A percentile compares a stretch with the other conserved stretches of the same genome.
Evolutionary conservation across 2,113 vertebrate genomes (phyloP).

Genomic region (Anguilla japonica): DNA sequence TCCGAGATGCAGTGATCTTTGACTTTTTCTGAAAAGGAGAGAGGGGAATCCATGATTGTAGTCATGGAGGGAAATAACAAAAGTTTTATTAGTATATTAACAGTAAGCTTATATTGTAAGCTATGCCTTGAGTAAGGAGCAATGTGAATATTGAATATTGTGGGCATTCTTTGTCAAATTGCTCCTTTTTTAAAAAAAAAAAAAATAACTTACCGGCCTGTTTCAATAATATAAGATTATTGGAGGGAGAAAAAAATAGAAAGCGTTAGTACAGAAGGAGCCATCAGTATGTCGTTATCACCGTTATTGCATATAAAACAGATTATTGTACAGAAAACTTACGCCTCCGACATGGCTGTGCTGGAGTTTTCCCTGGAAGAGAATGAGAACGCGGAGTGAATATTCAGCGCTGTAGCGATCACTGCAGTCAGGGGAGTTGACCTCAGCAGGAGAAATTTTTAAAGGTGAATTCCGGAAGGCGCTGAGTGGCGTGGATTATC

Average conservation of each 20-base stretch:
- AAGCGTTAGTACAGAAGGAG: neutral
- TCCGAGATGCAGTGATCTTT: slow-evolving; percentile 66
- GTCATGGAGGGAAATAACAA: neutral
- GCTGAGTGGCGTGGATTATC: neutral
- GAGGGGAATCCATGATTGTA: neutral
- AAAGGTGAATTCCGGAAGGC: neutral
- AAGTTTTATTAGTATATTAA: neutral
- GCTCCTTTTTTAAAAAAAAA: neutral
- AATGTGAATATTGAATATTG: neutral
- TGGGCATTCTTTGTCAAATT: neutral
- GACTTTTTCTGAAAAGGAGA: slow-evolving; percentile 57
- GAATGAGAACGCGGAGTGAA: neutral
- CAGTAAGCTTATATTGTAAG: neutral
- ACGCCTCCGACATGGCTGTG: slow-evolving; percentile 71
- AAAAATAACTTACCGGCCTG: slow-evolving; percentile 53
- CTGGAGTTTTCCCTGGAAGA: slow-evolving; percentile 35
- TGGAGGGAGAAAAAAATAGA: slow-evolving; percentile 11
- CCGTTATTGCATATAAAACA: neutral
- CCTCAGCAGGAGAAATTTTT: too few species aligned
- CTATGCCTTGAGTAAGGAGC: neutral
- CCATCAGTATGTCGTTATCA: neutral
- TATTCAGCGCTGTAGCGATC: neutral
- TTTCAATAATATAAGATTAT: neutral
- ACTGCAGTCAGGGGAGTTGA: neutral
- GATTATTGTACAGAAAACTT: slow-evolving; percentile 41